Percentiles rank a stretch among this genome's conserved stretches.
Conservation (phyloP, 1,140 invertebrate genomes). For the Lerema accius region DNA sequence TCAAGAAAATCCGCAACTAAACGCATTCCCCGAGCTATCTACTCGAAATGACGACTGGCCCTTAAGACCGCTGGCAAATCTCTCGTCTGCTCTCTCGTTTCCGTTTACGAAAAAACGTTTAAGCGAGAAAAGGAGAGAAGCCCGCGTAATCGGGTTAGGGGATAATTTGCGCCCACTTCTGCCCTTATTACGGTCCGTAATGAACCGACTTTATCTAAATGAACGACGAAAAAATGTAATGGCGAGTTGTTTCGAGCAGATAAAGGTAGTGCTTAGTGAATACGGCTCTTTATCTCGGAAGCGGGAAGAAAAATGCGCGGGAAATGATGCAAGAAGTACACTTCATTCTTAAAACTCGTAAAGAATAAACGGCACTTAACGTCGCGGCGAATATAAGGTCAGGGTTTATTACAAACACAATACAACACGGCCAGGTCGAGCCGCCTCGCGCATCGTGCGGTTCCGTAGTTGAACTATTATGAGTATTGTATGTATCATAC, state of each 20-base stretch:
- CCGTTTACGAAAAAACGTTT: neutral
- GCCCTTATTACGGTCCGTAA: conserved; percentile 30
- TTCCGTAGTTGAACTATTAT: too few species aligned
- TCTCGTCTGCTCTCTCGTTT: neutral
- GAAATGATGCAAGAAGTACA: conserved; percentile 4
- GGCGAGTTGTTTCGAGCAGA: conserved; percentile 27
- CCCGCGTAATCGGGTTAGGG: conserved; percentile 22
- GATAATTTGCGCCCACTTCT: conserved; percentile 30
- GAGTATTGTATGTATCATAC: too few species aligned
- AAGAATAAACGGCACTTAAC: too few species aligned
- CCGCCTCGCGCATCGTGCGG: too few species aligned
- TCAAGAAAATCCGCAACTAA: conserved; percentile 23
- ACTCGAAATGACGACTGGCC: conserved; percentile 1
- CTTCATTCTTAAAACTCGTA: too few species aligned
- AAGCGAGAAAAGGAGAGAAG: conserved; percentile 10
- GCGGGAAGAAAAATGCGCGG: conserved; percentile 3
- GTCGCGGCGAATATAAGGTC: too few species aligned
- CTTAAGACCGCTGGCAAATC: conserved; percentile 19
- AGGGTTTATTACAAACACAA: too few species aligned
- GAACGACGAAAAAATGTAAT: conserved; percentile 32
- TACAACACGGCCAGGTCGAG: too few species aligned
- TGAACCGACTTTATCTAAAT: conserved; percentile 38
- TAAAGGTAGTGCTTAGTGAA: conserved; percentile 30
- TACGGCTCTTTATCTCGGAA: conserved; percentile 15
- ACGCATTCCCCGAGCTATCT: conserved; percentile 8